These are phyloP conservation scores for mouse (Mus musculus) DNA, from an alignment of 2,113 vertebrate species.

Conservation along the genomic window DNA sequence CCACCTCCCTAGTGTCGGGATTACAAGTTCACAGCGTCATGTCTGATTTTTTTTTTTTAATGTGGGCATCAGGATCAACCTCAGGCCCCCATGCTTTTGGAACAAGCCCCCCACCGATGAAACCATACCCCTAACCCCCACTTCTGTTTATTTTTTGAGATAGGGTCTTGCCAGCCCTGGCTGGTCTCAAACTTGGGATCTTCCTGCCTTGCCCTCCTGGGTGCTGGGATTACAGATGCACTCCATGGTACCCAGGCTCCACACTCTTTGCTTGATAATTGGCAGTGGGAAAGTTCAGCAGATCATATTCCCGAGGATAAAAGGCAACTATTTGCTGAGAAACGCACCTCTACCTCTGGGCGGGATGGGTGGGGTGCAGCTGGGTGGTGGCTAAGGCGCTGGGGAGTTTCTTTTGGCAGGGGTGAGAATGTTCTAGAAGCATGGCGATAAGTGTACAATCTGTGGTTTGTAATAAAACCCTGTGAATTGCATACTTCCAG, in stretches of 20 bases:
- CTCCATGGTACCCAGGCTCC: background rate
- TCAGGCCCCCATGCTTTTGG: background rate
- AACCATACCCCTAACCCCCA: background rate
- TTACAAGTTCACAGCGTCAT: background rate
- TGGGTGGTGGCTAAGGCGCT: background rate
- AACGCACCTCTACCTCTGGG: background rate
- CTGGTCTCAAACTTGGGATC: background rate
- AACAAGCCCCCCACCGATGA: background rate
- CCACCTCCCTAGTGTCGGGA: background rate
- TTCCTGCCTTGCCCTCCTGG: background rate
- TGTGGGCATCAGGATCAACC: background rate
- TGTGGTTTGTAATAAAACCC: background rate
- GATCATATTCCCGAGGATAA: background rate
- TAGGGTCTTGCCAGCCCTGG: background rate
- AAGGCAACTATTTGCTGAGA: background rate
- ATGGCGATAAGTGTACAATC: background rate
- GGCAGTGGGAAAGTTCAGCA: background rate
- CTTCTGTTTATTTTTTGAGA: background rate
- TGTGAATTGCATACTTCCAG: background rate
- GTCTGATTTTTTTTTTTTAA: background rate
- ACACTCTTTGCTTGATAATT: no score
- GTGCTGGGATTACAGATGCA: background rate
- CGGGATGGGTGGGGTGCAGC: background rate
- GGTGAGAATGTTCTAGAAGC: background rate
- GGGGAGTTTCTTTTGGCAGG: background rate